Base-by-base conservation (phyloP, 2,113 vertebrate genomes). In the Saimiri boliviensis region DNA sequence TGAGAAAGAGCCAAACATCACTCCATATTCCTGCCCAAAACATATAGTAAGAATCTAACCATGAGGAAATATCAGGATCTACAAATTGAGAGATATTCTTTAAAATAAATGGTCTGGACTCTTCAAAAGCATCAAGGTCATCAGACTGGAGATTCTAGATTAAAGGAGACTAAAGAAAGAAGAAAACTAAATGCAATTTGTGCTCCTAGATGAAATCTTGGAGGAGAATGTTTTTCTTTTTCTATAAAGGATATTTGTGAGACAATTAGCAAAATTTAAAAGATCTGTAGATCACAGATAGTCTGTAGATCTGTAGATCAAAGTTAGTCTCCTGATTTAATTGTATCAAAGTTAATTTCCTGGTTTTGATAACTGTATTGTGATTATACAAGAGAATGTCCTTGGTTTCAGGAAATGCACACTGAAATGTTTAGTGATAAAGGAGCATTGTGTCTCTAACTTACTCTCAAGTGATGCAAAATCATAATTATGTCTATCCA, bases 41-140 rank as follows among this genome's bases (percentile, higher is more conserved):
- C 47, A 74, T 40, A 16, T 21, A 82, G 27, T 32, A 2, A 42
- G 49, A 23, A 13, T 85, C 42, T 96, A 40, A 81, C 71, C 49
- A 85, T 6, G 9, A 91, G 17, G 6, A 79, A 74, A 71, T 88
- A 10, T 35, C 37, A 58, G 73, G 25, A 93, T 63, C 37, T 82
- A 81, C 42, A 73, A 45, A 81, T 42, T 60, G 63, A 92, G 32
- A 89, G 37, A 45, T 42, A 23, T n/a, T 91, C 32, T 93, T 89
- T 9, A 40, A 81, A 87, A 76, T 84, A 80, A 81, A 92, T 70
- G 45, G 35, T 35, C 66, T 66, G 58, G n/a, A 68, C 11, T 73
- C 58, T 83, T 85, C 58, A 32, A 77, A 89, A 93, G 9, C 63
- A 30, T 95, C 60, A 87, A 96, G 58, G 47, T 42, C 32, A 97